Percentiles rank a stretch among this genome's conserved stretches.
These are phyloP conservation scores for Epizoanthus fatuus DNA, from an alignment of 92 coral and sea anemone species.

Conservation along the genomic window DNA sequence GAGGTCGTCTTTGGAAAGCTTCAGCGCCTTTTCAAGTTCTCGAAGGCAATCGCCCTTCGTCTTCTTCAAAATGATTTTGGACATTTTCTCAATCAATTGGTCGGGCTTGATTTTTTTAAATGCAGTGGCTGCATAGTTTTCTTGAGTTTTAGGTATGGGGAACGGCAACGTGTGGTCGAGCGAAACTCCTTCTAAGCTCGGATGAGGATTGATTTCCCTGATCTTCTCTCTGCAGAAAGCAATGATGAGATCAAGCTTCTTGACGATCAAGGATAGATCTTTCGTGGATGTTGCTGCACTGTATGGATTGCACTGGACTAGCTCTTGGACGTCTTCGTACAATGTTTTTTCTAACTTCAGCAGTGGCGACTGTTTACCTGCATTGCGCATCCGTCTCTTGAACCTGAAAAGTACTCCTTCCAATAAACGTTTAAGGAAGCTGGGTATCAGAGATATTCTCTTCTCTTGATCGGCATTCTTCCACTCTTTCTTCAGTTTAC, in stretches of 20 bases:
- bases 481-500: not conserved
- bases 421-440: not conserved
- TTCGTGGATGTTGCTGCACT: not conserved
- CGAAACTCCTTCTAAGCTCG: conserved; percentile 19
- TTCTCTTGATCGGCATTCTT: not conserved
- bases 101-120: conserved; percentile 13
- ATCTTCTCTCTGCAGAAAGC: conserved; percentile 18
- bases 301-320: not conserved
- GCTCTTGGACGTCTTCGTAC: not conserved
- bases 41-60: conserved; percentile 11
- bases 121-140: conserved; percentile 4
- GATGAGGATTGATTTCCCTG: conserved; percentile 66
- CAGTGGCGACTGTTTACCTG: not conserved
- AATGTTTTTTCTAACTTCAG: not conserved
- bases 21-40: conserved; percentile 35
- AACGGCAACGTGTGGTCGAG: conserved; percentile 17
- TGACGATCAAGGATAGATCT: not conserved
- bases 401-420: not conserved
- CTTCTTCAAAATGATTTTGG: conserved; percentile 4
- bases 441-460: not conserved
- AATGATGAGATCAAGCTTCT: not conserved
- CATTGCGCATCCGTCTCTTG: not conserved
- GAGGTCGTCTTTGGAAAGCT: conserved; percentile 1
- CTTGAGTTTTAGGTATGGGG: not conserved
- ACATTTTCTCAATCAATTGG: conserved; percentile 9